A percentile compares a stretch with the other conserved stretches of the same genome.
Evolutionary conservation across 1,140 invertebrate species (phyloP).

Genomic region (Sycobia sp.): DNA sequence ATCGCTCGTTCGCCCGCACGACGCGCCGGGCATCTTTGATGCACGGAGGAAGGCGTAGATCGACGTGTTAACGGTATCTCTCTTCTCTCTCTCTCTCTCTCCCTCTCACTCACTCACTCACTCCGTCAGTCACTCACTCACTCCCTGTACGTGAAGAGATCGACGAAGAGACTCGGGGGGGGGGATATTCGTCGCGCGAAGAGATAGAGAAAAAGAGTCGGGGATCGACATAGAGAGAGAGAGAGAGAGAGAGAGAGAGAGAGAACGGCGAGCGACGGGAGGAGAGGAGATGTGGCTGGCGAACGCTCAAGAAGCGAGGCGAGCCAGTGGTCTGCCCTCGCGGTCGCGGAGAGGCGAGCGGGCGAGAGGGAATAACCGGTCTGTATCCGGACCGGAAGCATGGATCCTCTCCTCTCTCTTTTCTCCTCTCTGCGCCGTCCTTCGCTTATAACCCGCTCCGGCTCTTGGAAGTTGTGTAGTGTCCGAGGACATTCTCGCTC

Average conservation of each 20-base stretch:
- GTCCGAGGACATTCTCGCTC: no score
- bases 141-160: not conserved
- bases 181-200: slow-evolving; percentile 32
- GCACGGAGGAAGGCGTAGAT: no score
- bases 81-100: not conserved
- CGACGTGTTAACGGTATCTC: no score
- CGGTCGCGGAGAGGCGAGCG: not conserved
- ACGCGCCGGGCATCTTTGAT: no score
- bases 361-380: slow-evolving; percentile 52
- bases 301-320: not conserved
- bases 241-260: no score
- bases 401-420: slow-evolving; percentile 47
- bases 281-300: no score
- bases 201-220: not conserved
- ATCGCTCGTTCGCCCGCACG: no score
- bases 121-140: not conserved
- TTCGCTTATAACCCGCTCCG: not conserved
- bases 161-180: slow-evolving; percentile 21
- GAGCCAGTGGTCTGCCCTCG: not conserved
- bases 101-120: not conserved
- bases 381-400: slow-evolving; percentile 61
- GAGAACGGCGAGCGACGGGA: no score
- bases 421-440: slow-evolving; percentile 34
- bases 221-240: no score
- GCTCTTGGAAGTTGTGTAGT: no score